phyloP scores from a whole-genome alignment of 2,113 vertebrate species.

The Agelaius phoeniceus region DNA sequence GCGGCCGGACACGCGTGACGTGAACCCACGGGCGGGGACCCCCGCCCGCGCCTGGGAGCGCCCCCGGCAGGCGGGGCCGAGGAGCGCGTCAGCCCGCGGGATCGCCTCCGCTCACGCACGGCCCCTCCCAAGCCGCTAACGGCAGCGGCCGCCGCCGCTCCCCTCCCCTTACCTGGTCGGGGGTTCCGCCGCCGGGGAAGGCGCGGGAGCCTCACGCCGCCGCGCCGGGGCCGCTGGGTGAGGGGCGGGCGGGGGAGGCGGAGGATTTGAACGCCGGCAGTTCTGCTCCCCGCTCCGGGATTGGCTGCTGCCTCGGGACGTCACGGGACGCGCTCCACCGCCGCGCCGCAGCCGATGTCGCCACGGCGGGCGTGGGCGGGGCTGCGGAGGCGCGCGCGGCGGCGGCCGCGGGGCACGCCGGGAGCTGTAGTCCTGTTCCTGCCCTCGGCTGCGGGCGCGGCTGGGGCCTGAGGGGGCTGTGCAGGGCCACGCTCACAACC shows the following conservation, averaged over 20 bases:
- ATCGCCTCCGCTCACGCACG: neutral
- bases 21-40: too few species aligned
- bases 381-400: neutral
- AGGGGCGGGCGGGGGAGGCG: constrained; percentile 46
- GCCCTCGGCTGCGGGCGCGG: neutral
- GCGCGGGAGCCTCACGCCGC: neutral
- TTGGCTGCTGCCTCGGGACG: constrained; percentile 48
- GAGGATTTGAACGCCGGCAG: constrained; percentile 81
- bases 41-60: neutral
- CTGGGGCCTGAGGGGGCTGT: rapidly evolving
- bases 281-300: constrained; percentile 62
- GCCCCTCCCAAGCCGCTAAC: neutral
- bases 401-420: neutral
- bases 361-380: neutral
- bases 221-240: constrained; percentile 56
- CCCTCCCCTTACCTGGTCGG: neutral
- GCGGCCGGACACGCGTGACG: neutral
- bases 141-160: too few species aligned
- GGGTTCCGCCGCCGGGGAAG: neutral
- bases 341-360: neutral
- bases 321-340: neutral
- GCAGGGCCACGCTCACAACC: rapidly evolving
- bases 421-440: neutral
- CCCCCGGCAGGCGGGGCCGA: neutral
- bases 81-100: neutral